phyloP scores from a whole-genome alignment of 2,888 invertebrate species.

The Leptopilina syphax region DNA sequence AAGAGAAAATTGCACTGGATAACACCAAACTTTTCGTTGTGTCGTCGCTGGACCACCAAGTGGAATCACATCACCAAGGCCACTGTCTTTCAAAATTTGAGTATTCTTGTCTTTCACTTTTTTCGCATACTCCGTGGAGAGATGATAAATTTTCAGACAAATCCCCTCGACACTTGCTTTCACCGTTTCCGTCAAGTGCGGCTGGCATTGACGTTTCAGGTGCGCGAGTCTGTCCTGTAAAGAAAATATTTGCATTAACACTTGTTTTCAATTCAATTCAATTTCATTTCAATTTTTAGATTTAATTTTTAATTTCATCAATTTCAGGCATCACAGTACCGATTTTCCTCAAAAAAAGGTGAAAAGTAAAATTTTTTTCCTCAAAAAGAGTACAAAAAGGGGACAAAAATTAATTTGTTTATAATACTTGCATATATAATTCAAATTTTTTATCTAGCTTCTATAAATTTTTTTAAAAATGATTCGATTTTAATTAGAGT shows the following conservation, averaged over 20 bases:
- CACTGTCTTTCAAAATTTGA: constrained; percentile 91
- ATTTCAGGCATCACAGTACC: too few species aligned
- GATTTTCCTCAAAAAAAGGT: too few species aligned
- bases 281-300: too few species aligned
- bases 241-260: background rate
- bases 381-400: too few species aligned
- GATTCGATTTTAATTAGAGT: too few species aligned
- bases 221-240: constrained; percentile 85
- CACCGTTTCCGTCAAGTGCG: constrained; percentile 95
- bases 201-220: constrained; percentile 96
- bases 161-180: constrained; percentile 97
- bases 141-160: constrained; percentile 94
- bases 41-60: constrained; percentile 83
- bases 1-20: constrained; percentile 93
- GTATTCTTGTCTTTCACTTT: constrained; percentile 93
- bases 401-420: too few species aligned
- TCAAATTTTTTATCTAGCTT: too few species aligned
- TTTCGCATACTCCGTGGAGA: constrained; percentile 93
- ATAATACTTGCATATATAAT: too few species aligned
- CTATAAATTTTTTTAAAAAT: too few species aligned
- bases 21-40: constrained; percentile 95
- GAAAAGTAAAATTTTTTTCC: too few species aligned
- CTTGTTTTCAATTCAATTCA: background rate
- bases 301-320: too few species aligned
- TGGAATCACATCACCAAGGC: constrained; percentile 81